These are phyloP conservation scores for Heliocidaris tuberculata DNA, from an alignment of 35 echinoderm and acorn worm species.

Conservation along the genomic window DNA sequence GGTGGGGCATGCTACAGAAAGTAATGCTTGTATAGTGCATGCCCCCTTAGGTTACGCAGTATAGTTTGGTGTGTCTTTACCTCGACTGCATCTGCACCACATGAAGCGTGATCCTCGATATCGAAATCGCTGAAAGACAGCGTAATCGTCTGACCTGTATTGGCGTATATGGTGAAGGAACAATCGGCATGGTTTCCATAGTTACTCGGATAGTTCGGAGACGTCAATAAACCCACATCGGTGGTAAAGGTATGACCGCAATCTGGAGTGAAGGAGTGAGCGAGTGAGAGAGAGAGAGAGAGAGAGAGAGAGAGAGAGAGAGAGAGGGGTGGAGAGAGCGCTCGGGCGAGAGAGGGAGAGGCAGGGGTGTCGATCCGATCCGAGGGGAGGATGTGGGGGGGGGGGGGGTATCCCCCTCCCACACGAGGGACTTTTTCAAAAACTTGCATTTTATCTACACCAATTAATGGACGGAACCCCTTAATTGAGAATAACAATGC, in stretches of 20 bases:
- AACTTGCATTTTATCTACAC: too few relatives aligned
- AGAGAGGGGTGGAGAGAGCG: neutral
- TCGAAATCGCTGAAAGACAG: slow-evolving; percentile 39
- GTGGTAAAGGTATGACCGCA: slow-evolving; percentile 47
- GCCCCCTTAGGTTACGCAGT: too few relatives aligned
- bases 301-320: neutral
- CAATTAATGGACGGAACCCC: too few relatives aligned
- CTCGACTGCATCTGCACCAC: slow-evolving; percentile 52
- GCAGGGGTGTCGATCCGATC: neutral
- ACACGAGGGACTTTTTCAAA: too few relatives aligned
- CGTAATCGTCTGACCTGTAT: slow-evolving; percentile 26
- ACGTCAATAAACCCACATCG: neutral
- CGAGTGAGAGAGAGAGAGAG: too few relatives aligned
- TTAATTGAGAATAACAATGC: too few relatives aligned
- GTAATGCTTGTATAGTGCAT: too few relatives aligned
- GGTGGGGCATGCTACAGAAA: too few relatives aligned
- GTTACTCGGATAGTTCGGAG: slow-evolving; percentile 51
- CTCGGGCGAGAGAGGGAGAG: neutral
- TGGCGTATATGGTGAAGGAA: slow-evolving; percentile 50
- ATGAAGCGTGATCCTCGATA: slow-evolving; percentile 44
- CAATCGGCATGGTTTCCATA: slow-evolving; percentile 45
- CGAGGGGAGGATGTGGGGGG: too few relatives aligned
- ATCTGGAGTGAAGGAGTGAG: neutral
- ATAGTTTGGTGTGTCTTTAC: neutral
- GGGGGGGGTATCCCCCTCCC: too few relatives aligned